Evolutionary conservation across 2,113 vertebrate species (phyloP).

Genomic region (Danio rerio): GRCz12tu NC_133191.1:32652501-32653000

Average conservation of each 20-base stretch:
- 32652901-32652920: background rate
- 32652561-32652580: constrained; percentile 77
- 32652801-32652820: constrained; percentile 75
- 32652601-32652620: constrained; percentile 84
- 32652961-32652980: background rate
- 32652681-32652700: no score
- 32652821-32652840: constrained; percentile 78
- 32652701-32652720: no score
- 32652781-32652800: constrained; percentile 78
- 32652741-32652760: constrained; percentile 11
- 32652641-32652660: constrained; percentile 91
- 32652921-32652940: background rate
- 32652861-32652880: background rate
- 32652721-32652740: background rate
- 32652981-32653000: background rate
- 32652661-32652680: no score
- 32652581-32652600: constrained; percentile 85
- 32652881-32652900: background rate
- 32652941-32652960: background rate
- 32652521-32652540: no score
- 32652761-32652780: constrained; percentile 76
- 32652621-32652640: constrained; percentile 89
- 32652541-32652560: constrained; percentile 83
- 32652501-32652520: no score
- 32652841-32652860: constrained; percentile 72